Conservation (phyloP, 1,140 invertebrate genomes). For the Callitettix versicolor region DNA sequence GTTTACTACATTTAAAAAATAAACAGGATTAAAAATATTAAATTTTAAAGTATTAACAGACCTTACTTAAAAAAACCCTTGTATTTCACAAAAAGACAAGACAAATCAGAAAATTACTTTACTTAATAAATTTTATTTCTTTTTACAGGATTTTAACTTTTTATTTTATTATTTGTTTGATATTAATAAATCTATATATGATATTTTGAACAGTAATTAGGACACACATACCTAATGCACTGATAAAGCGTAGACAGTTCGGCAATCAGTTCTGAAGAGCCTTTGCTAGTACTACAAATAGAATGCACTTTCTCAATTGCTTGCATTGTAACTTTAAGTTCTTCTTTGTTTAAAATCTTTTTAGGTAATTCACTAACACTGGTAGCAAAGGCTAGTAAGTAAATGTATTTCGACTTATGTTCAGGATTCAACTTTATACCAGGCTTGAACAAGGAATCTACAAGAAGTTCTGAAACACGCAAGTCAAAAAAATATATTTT, state of each 20-base stretch:
- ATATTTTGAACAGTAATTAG: not conserved
- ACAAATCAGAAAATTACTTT: too few species aligned
- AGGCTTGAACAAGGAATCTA: slow-evolving; percentile 88
- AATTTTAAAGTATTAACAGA: too few species aligned
- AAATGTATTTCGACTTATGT: slow-evolving; percentile 95
- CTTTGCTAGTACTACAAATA: slow-evolving; percentile 82
- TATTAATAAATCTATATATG: not conserved
- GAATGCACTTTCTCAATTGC: slow-evolving; percentile 90
- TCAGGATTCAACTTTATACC: slow-evolving; percentile 90
- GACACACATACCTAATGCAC: slow-evolving; percentile 63
- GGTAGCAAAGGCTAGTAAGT: slow-evolving; percentile 86
- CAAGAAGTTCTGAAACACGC: slow-evolving; percentile 70
- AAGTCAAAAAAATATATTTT: too few species aligned
- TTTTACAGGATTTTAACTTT: not conserved
- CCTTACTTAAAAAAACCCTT: too few species aligned
- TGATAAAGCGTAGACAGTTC: slow-evolving; percentile 84
- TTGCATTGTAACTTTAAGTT: slow-evolving; percentile 80
- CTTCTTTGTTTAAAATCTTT: slow-evolving; percentile 62
- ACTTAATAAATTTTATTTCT: not conserved
- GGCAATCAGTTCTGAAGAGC: slow-evolving; percentile 83
- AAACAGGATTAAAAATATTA: too few species aligned
- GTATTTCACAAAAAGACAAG: too few species aligned
- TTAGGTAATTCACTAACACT: slow-evolving; percentile 77
- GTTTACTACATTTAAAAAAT: too few species aligned
- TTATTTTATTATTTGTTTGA: too few species aligned